Evolutionary conservation across 2,888 invertebrate genomes (phyloP).

Genomic region (Sesia bembeciformis): DNA sequence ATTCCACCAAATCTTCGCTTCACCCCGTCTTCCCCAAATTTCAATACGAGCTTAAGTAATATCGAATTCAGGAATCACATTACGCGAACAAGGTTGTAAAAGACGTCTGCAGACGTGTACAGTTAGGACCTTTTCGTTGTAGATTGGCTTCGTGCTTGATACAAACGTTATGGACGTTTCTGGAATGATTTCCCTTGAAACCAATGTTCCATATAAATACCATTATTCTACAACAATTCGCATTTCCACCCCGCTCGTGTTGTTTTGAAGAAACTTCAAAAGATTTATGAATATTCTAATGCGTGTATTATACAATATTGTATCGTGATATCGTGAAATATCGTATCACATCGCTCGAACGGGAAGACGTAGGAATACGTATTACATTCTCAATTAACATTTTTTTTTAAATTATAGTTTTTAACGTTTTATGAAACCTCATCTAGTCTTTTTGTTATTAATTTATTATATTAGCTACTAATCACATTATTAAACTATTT

Average conservation of each 20-base stretch:
- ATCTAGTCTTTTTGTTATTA: no score
- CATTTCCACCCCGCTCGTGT: constrained; percentile 43
- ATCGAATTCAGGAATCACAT: constrained; percentile 39
- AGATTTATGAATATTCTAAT: constrained; percentile 38
- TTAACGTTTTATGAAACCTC: no score
- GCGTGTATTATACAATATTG: background rate
- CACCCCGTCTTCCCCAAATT: constrained; percentile 36
- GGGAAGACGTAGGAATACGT: no score
- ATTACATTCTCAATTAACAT: no score
- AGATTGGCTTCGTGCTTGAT: constrained; percentile 17
- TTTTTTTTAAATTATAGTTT: no score
- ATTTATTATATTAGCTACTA: no score
- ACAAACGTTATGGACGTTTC: constrained; percentile 59
- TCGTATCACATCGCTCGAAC: no score
- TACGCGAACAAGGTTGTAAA: constrained; percentile 31
- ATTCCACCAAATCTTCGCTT: constrained; percentile 59
- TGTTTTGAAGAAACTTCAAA: constrained; percentile 45
- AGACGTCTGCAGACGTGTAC: constrained; percentile 13
- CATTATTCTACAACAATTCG: constrained; percentile 70
- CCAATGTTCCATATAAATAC: constrained; percentile 74
- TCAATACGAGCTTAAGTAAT: constrained; percentile 65
- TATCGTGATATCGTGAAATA: no score
- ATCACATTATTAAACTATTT: no score
- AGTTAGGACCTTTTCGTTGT: constrained; percentile 15
- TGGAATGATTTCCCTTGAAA: constrained; percentile 72